Evolutionary conservation across 2,113 vertebrate genomes (phyloP).

Genomic region (Dolichallabes microphthalmus): DNA sequence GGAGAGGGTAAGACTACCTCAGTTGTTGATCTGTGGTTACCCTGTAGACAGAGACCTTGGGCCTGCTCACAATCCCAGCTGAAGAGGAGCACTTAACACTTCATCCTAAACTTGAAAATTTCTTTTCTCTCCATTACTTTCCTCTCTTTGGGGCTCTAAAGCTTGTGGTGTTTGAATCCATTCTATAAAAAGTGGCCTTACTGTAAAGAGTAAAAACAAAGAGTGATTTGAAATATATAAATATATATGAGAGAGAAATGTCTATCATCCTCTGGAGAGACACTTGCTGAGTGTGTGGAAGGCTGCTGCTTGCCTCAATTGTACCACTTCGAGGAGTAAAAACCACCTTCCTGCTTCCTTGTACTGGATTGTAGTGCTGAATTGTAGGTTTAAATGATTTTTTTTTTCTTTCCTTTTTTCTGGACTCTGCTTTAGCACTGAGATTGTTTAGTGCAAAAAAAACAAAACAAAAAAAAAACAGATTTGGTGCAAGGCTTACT

Average conservation of each 20-base stretch:
- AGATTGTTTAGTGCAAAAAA: conserved; percentile 8
- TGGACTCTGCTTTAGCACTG: not conserved
- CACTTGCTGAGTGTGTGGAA: conserved; percentile 64
- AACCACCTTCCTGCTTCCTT: conserved; percentile 55
- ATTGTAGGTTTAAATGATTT: conserved; percentile 75
- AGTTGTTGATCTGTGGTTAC: conserved; percentile 83
- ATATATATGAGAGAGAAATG: conserved; percentile 57
- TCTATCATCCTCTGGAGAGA: conserved; percentile 76
- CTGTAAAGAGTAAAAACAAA: conserved; percentile 59
- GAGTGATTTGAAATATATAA: conserved; percentile 33
- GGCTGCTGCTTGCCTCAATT: conserved; percentile 74
- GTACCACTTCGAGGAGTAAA: conserved; percentile 64
- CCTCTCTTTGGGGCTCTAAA: conserved; percentile 53
- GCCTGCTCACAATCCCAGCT: conserved; percentile 71
- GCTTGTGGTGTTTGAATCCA: conserved; percentile 78
- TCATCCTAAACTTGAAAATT: conserved; percentile 78
- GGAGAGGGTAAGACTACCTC: conserved; percentile 85
- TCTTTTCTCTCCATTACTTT: conserved; percentile 35
- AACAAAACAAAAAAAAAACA: not conserved
- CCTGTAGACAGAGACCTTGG: conserved; percentile 79
- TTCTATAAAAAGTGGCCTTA: conserved; percentile 97
- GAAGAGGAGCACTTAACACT: conserved; percentile 67
- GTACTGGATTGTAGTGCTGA: conserved; percentile 71
- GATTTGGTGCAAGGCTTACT: conserved; percentile 13
- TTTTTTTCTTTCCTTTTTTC: not conserved